phyloP scores from a whole-genome alignment of 2,113 vertebrate genomes.

The Parotia lawesii region DNA sequence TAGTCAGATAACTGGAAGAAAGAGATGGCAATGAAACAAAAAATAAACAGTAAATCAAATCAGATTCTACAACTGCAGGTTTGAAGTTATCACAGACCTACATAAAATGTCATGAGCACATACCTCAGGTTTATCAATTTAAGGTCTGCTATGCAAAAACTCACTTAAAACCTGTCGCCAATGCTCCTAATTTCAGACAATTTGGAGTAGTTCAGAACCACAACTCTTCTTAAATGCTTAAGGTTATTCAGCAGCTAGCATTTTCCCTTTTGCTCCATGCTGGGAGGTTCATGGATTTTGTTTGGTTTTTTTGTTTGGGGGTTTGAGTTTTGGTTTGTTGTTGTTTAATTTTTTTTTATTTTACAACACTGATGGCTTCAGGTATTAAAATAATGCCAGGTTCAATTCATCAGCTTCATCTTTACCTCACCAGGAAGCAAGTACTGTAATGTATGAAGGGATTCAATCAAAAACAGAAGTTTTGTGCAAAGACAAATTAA shows the following conservation, averaged over 20 bases:
- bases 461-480: neutral
- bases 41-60: neutral
- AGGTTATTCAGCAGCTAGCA: neutral
- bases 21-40: neutral
- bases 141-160: neutral
- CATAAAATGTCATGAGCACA: neutral
- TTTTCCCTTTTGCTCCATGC: neutral
- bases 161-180: neutral
- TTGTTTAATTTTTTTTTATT: neutral
- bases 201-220: neutral
- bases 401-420: neutral
- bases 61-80: neutral
- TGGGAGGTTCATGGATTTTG: rapidly evolving
- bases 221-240: neutral
- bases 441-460: neutral
- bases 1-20: neutral
- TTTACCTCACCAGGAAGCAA: neutral
- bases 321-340: neutral
- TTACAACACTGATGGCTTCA: neutral
- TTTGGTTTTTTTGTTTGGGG: neutral
- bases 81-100: neutral
- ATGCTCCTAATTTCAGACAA: neutral
- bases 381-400: neutral
- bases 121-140: neutral
- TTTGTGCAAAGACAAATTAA: neutral